Base-by-base conservation (phyloP, 2,888 invertebrate species). In the Cephus pulcher region DNA sequence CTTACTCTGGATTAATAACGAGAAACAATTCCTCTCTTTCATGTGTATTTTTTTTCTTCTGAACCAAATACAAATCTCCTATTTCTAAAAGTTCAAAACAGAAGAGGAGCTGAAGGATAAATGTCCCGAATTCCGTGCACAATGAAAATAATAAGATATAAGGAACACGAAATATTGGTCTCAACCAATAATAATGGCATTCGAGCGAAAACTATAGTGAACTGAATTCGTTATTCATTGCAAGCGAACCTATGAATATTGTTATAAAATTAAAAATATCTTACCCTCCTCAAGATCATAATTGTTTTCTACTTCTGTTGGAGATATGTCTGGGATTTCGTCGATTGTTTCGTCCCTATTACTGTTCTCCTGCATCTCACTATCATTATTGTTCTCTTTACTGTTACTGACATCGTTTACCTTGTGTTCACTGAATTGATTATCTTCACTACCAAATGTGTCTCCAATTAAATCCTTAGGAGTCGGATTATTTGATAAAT, bases 21-120 rank as follows among this genome's bases (percentile, higher is more conserved):
- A 93, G 85, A 80, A 93, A 92, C 79, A 93, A 82, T 30, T 92
- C 90, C 69, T 93, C 92, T 73, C 89, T 88, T 11, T 90, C 89
- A 69, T 84, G 83, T 11, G 82, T 82, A 12, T 84, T 84, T 88
- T 84, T 93, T 89, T 75, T 92, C 87, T 86, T 93, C 90, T 81
- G 92, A 80, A 84, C 93, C 88, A 89, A 78, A 79, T 89, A 91
- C 32, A 91, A 76, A 78, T 91, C 89, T 4, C 90, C 91, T n/a
- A 79, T 82, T 79, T 91, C 91, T 88, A 33, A 70, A n/a, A 30
- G 78, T n/a, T 23, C 56, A 32, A 68, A 71, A 75, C 0, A 71
- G 32, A 71, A 30, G 12, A 12, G 1, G 12, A 37, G 69, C 30
- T 34, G 37, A 33, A 35, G 30, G 2, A 69, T 30, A 69, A 69